Conservation (phyloP, 92 coral and sea anemone species). For the Actinernus sp. region DNA sequence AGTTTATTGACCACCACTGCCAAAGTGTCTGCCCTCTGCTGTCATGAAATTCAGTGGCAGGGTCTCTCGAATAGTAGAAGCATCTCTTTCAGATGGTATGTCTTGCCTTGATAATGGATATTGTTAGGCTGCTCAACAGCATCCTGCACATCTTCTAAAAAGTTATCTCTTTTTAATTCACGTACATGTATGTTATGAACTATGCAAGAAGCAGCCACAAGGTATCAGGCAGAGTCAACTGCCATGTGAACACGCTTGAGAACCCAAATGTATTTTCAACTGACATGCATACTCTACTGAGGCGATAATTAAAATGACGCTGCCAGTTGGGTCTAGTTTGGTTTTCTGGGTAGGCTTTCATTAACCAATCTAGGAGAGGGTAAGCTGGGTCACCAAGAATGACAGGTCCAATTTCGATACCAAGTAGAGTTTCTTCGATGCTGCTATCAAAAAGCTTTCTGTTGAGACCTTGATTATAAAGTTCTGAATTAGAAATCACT, state of each 20-base stretch:
- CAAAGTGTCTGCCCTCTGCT: slow-evolving; percentile 24
- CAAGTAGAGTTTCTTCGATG: slow-evolving; percentile 2
- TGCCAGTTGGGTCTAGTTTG: slow-evolving; percentile 28
- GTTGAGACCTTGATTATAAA: background rate
- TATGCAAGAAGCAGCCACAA: slow-evolving; percentile 51
- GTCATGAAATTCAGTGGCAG: slow-evolving; percentile 25
- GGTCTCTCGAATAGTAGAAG: slow-evolving; percentile 25
- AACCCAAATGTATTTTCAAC: slow-evolving; percentile 45
- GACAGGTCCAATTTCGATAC: too few relatives aligned
- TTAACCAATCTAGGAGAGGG: slow-evolving; percentile 49
- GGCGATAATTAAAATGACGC: slow-evolving; percentile 37
- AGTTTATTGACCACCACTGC: slow-evolving; percentile 25
- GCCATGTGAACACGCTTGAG: slow-evolving; percentile 41
- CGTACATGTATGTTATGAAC: slow-evolving; percentile 50
- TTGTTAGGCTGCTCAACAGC: slow-evolving; percentile 34
- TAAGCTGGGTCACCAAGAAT: too few relatives aligned
- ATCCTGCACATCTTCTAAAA: slow-evolving; percentile 33
- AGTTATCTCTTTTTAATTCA: slow-evolving; percentile 43
- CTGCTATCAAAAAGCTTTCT: background rate
- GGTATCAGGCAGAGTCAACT: slow-evolving; percentile 26
- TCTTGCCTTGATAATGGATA: slow-evolving; percentile 13
- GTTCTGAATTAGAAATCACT: slow-evolving; percentile 30
- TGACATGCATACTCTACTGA: slow-evolving; percentile 42
- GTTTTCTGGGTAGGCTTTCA: slow-evolving; percentile 48
- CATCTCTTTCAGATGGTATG: slow-evolving; percentile 22